These are phyloP conservation scores for Tauraco hartlaubi DNA, from an alignment of 2,797 vertebrate genomes.

Conservation along the genomic window DNA sequence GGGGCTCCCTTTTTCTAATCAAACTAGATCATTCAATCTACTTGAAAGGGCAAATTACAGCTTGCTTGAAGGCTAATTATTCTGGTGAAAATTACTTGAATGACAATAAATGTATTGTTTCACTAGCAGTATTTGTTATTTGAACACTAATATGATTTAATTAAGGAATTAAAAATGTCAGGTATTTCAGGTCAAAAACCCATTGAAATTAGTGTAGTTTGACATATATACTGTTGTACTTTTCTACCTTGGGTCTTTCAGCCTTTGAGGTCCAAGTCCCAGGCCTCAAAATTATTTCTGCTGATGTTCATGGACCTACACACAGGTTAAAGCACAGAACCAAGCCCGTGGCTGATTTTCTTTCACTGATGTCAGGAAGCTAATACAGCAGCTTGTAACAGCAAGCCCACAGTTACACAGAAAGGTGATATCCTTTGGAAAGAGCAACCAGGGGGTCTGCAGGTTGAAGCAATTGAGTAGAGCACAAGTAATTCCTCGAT, in stretches of 20 bases:
- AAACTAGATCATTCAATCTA: background rate
- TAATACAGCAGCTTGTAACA: background rate
- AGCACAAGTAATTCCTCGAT: background rate
- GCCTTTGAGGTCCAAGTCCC: background rate
- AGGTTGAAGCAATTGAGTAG: background rate
- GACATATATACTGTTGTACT: background rate
- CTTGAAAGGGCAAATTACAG: slow-evolving; percentile 27
- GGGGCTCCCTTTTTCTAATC: background rate
- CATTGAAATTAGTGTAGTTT: background rate
- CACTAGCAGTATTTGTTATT: background rate
- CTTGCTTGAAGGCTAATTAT: background rate
- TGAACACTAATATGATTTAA: background rate
- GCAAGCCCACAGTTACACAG: background rate
- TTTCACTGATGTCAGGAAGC: background rate
- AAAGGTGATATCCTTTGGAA: background rate
- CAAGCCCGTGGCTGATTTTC: background rate
- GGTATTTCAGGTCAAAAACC: background rate
- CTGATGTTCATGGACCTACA: background rate
- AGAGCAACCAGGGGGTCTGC: background rate
- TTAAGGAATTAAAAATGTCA: background rate
- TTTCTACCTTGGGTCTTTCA: background rate
- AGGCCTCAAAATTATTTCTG: background rate
- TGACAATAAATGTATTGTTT: background rate
- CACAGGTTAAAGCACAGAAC: background rate
- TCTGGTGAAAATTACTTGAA: background rate